Conservation (phyloP, 2,888 invertebrate genomes). For the Scrobipalpa atriplicella region DNA sequence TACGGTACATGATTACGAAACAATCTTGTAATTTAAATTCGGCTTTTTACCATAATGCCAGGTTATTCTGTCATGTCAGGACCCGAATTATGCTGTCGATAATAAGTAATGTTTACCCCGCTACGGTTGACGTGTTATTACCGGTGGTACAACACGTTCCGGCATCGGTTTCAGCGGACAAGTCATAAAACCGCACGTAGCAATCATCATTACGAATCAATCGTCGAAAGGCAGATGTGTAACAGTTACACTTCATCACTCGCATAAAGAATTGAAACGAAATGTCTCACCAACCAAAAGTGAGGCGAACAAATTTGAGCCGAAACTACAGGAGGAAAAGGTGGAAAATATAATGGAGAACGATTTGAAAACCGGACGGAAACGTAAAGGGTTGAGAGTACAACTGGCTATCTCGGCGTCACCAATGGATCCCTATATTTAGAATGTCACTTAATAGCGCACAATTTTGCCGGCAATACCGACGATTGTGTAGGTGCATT, state of each 20-base stretch:
- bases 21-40: constrained; percentile 48
- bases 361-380: constrained; percentile 43
- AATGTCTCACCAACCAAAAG: background rate
- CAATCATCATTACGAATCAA: constrained; percentile 63
- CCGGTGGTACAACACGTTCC: constrained; percentile 58
- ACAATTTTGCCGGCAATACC: constrained; percentile 77
- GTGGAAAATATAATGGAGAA: constrained; percentile 10
- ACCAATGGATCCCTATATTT: constrained; percentile 73
- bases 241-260: constrained; percentile 71
- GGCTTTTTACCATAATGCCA: constrained; percentile 43
- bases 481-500: constrained; percentile 77
- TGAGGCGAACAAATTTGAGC: constrained; percentile 38
- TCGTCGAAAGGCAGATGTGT: constrained; percentile 71
- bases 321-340: constrained; percentile 11
- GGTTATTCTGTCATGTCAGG: constrained; percentile 45
- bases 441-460: constrained; percentile 78
- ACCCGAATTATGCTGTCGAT: constrained; percentile 62
- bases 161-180: constrained; percentile 57
- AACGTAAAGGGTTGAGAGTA: constrained; percentile 62
- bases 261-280: constrained; percentile 29
- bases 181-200: constrained; percentile 65
- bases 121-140: constrained; percentile 67
- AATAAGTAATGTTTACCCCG: constrained; percentile 61
- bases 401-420: constrained; percentile 62
- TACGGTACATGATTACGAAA: constrained; percentile 40